Base-by-base conservation (phyloP, 2,888 invertebrate species). In the Alentia gelatinosa region DNA sequence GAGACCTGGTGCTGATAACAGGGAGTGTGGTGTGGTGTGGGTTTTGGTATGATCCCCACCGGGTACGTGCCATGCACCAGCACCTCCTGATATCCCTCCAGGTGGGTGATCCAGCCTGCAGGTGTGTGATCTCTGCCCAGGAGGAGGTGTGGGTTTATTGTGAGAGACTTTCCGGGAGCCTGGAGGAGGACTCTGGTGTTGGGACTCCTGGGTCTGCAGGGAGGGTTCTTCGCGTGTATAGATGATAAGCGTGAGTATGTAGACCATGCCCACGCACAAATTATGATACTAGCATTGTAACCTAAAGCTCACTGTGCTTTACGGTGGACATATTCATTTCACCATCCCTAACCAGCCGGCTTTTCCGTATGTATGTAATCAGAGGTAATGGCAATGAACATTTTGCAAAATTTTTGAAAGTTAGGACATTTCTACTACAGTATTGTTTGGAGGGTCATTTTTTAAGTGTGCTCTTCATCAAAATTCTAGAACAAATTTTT, bases 41-140 rank as follows among this genome's bases (percentile, higher is more conserved):
- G 30, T 4, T 30, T 5, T 9, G 1, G 23, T 12, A 1, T 12
- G 3, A 4, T n/a, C 56, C 56, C 56, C 56, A n/a, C 56, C 56
- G 19, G 23, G 23, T 56, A 19, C 56, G n/a, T 19, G n/a, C 56
- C 56, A 56, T 9, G 19, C 19, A 56, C 56, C 56, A 56, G n/a
- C 56, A 56, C 56, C 56, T n/a, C 56, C 23, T 3, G 68, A 68
- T 68, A 26, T 30, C 68, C 26, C 40, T 83, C 83, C 39, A 83
- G 83, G 83, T 83, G 83, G 83, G 83, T 37, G 83, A 35, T 83
- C 83, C 23, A 5, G 37, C 23, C 39, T 23, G 83, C 83, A 83
- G 83, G 83, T 83, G 83, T 83, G 23, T 83, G 83, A 83, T 83
- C 40, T 83, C 83, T 83, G 83, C 39, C 83, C 39, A n/a, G 83